Evolutionary conservation across 2,113 vertebrate genomes (phyloP), one percentile per base, ranked within the genome.

Genomic region (Salminus brasiliensis): DNA sequence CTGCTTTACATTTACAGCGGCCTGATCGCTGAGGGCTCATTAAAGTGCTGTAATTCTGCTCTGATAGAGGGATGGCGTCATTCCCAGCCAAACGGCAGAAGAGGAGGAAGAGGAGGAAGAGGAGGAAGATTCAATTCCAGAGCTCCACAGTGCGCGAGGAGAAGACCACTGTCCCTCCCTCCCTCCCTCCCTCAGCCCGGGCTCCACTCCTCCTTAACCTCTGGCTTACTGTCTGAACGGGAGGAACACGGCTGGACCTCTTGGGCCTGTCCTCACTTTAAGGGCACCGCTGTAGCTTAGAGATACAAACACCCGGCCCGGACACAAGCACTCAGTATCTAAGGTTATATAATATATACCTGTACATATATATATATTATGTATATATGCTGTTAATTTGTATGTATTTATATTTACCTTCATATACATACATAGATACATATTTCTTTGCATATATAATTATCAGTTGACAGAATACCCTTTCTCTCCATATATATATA

Each of bases 131-230:
- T 41, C 49, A 43, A 36, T 68, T 82, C 65, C 68, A 78, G 73
- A 7, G 45, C 53, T 32, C 21, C 12, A 34, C 18, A 75, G 52
- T 65, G 32, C 63, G 34, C 36, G 72, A 70, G 34, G 70, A 74
- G 68, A 66, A 83, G 76, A 57, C 72, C n/a, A 16, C 47, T 66
- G 75, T 65, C 76, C 69, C 49, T 53, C 72, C 76, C 59, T 47
- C 23, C 23, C n/a, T n/a, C n/a, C 52, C 72, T 79, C 60, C 77
- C 65, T 83, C 71, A 36, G 57, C 59, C 49, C 29, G 55, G 67
- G 71, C 72, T 69, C 63, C 77, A 63, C 59, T 78, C 70, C 80
- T 72, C 63, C 77, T 83, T 74, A 73, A 75, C 76, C 77, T 83
- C 65, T 63, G 53, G 30, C 34, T 49, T 39, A 69, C 47, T 49